Conservation (phyloP, 2,797 vertebrate genomes). For the Malacoctenus gilli region DNA sequence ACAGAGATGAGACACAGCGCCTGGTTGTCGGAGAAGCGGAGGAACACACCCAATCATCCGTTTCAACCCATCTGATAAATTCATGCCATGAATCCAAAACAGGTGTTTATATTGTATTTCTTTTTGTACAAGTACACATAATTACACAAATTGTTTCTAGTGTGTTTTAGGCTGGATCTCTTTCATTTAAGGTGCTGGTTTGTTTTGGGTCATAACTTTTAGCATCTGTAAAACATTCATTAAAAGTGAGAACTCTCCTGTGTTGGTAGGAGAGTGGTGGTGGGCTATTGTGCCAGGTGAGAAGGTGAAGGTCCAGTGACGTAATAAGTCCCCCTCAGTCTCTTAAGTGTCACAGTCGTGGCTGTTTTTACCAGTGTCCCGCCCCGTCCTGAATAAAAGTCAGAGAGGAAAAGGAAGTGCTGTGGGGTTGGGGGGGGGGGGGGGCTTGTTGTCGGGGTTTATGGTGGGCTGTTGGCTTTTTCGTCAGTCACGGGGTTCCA, state of each 20-base stretch:
- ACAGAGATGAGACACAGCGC: constrained; percentile 49
- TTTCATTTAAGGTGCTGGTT: constrained; percentile 83
- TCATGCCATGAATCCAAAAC: constrained; percentile 81
- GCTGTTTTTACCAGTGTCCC: neutral
- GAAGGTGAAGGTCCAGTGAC: constrained; percentile 7
- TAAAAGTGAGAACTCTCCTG: constrained; percentile 71
- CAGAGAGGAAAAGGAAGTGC: constrained; percentile 19
- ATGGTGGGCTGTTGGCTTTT: too few relatives aligned
- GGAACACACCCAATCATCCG: constrained; percentile 56
- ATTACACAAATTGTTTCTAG: constrained; percentile 76
- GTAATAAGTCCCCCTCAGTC: constrained; percentile 27
- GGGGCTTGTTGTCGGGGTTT: neutral
- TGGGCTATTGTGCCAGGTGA: constrained; percentile 18
- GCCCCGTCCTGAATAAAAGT: constrained; percentile 38
- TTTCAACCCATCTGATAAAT: constrained; percentile 54
- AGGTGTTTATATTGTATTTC: constrained; percentile 79
- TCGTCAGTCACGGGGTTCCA: too few relatives aligned
- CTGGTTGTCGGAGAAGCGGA: constrained; percentile 50
- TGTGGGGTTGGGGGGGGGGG: constrained; percentile 9
- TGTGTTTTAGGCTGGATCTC: constrained; percentile 64
- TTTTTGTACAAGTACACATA: constrained; percentile 80
- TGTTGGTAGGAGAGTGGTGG: constrained; percentile 26
- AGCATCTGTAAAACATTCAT: constrained; percentile 79
- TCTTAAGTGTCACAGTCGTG: constrained; percentile 27
- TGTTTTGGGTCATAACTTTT: constrained; percentile 73